Evolutionary conservation across 2,113 vertebrate genomes (phyloP), one percentile per base, ranked within the genome.

Genomic region (Cinclus mexicanus): DNA sequence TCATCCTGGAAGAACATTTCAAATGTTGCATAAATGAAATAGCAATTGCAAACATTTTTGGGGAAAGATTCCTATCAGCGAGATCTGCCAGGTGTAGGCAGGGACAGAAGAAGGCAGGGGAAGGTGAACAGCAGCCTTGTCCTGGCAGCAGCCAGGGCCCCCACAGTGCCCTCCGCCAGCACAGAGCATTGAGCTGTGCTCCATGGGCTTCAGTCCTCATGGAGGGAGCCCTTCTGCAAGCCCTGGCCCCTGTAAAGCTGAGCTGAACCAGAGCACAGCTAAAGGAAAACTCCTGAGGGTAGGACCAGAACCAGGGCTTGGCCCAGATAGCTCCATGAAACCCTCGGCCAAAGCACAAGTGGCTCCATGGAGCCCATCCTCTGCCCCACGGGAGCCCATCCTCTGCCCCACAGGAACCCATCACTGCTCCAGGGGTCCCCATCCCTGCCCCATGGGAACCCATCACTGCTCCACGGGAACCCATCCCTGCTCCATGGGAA

Each of bases 111-210:
- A 24, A 20, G 31, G 49, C 52, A 20, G 39, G 16, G 28, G 17
- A 41, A 23, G 35, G 15, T 26, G 64, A 86, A 46, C 13, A 1
- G 46, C 5, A 7, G 3, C 22, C 46, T 23, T 5, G 2, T n/a
- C 25, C 50, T 1, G 2, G 33, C 47, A 6, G 29, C 39, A 23
- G 26, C 52, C 14, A 15, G 60, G 42, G 28, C 65, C 70, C 19
- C 53, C 4, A 0, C 1, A 0, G n/a, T 26, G 44, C 28, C 14
- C 59, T 56, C 21, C 31, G 50, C 23, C 12, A 7, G 11, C 67
- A 28, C 3, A 0, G 35, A 3, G 42, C 5, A 2, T 10, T 0
- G 0, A 13, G 17, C 65, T 23, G 11, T 21, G 49, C 19, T 18
- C 67, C 21, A 0, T 2, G 49, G 26, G 50, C 3, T 2, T 46